Evolutionary conservation across 1,140 invertebrate genomes (phyloP).

Genomic region (Apis laboriosa): DNA sequence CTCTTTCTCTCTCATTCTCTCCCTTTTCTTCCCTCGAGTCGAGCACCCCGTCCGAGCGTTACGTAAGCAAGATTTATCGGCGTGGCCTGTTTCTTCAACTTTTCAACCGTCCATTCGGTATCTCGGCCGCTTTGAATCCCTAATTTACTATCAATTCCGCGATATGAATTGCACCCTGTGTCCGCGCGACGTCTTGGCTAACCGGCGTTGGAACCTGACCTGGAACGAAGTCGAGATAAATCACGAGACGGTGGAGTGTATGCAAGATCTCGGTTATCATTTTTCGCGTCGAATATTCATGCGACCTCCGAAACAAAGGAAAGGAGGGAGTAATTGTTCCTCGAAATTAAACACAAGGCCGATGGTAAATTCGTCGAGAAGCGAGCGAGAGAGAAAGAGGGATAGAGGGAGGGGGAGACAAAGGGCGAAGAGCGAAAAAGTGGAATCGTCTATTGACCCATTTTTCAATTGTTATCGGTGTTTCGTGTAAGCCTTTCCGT

Average conservation of each 20-base stretch:
- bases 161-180: constrained; percentile 39
- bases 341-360: background rate
- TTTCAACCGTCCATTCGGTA: background rate
- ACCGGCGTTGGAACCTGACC: background rate
- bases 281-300: constrained; percentile 23
- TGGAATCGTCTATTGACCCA: constrained; percentile 41
- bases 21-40: background rate
- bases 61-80: constrained; percentile 52
- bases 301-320: background rate
- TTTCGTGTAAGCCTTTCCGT: constrained; percentile 40
- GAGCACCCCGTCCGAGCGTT: background rate
- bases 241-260: constrained; percentile 2
- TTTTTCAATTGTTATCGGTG: constrained; percentile 56
- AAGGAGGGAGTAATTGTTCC: background rate
- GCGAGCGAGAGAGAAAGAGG: background rate
- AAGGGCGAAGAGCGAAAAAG: background rate
- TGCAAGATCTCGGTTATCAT: background rate
- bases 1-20: too few species aligned
- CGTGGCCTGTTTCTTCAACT: constrained; percentile 32
- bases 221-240: constrained; percentile 45
- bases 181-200: constrained; percentile 18
- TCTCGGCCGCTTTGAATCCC: constrained; percentile 2
- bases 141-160: constrained; percentile 57
- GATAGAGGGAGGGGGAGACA: background rate
- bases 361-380: constrained; percentile 11